A percentile compares a stretch with the other conserved stretches of the same genome.
phyloP scores from a whole-genome alignment of 2,113 vertebrate species.

The Terrapene triunguis region DNA sequence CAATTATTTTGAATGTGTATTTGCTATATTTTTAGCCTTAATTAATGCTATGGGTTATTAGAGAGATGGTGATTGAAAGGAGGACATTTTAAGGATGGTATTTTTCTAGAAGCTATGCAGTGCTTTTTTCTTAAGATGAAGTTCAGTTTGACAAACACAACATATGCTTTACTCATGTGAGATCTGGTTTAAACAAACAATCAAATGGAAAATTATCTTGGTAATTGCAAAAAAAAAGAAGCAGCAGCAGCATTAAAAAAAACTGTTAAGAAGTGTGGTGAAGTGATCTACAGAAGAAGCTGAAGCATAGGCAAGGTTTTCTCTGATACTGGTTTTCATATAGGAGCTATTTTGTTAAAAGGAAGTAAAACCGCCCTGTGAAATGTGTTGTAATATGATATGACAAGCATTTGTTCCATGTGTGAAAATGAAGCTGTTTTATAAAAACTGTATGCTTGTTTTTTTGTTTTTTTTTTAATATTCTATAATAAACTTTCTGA shows the following conservation, averaged over 20 bases:
- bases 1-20: background rate
- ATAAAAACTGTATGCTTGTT: background rate
- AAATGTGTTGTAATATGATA: conserved; percentile 67
- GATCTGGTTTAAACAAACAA: conserved; percentile 68
- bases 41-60: background rate
- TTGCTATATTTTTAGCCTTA: background rate
- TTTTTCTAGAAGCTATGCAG: background rate
- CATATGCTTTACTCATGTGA: conserved; percentile 24
- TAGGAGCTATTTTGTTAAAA: conserved; percentile 63
- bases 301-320: conserved; percentile 39
- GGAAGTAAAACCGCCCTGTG: conserved; percentile 60
- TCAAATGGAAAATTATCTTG: conserved; percentile 68
- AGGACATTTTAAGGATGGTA: background rate
- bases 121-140: background rate
- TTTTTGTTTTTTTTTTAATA: background rate
- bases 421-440: conserved; percentile 53
- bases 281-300: conserved; percentile 57
- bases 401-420: conserved; percentile 25
- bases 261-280: conserved; percentile 44
- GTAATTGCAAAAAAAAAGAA: conserved; percentile 64
- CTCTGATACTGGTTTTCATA: conserved; percentile 53
- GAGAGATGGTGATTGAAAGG: fast-evolving
- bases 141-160: background rate
- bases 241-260: background rate
- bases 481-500: conserved; percentile 13